Base-by-base conservation (phyloP, 1,140 invertebrate genomes). In the Oryctes rhinoceros region DNA sequence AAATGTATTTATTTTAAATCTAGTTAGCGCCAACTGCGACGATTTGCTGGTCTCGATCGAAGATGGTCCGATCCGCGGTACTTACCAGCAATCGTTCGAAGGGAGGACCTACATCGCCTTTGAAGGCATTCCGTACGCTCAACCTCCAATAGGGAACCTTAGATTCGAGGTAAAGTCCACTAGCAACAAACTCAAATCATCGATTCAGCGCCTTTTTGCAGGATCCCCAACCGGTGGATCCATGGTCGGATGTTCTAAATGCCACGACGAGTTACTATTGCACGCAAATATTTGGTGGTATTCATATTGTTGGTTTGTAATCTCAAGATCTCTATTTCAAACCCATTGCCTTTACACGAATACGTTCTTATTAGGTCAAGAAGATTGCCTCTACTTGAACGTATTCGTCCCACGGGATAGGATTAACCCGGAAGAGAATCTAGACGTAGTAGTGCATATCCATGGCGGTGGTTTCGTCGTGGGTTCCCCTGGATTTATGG, bases 111-210 rank as follows among this genome's bases (percentile, higher is more conserved):
- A 90, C 35, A 87, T 91, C 78, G 89, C 89, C 7, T 93, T 91
- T 80, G 87, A 91, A 80, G 90, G 91, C 11, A 89, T 93, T 78
- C 92, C 92, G 15, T 93, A 91, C 82, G 92, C 92, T 3, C 83
- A 89, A 81, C 90, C 92, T 44, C 78, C 78, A 13, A 1, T 79
- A 44, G 39, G 39, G 9, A 44, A 10, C 39, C 9, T 9, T 15
- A 20, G 18, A 62, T 37, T 67, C 30, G 15, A 24, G 78, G 20
- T 44, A 44, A 44, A 10, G 39, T 7, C 9, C 39, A 2, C 24
- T 30, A 0, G 0, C 39, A 3, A 10, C 39, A 44, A 44, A 44
- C 0, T 44, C 9, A 10, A 10, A 7, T 44, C 9, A 44, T 7
- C 39, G 11, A 47, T 47, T 48, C 37, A 9, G n/a, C 18, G 5